Conservation (phyloP, 92 coral and sea anemone species). For the Pocillopora meandrina region DNA sequence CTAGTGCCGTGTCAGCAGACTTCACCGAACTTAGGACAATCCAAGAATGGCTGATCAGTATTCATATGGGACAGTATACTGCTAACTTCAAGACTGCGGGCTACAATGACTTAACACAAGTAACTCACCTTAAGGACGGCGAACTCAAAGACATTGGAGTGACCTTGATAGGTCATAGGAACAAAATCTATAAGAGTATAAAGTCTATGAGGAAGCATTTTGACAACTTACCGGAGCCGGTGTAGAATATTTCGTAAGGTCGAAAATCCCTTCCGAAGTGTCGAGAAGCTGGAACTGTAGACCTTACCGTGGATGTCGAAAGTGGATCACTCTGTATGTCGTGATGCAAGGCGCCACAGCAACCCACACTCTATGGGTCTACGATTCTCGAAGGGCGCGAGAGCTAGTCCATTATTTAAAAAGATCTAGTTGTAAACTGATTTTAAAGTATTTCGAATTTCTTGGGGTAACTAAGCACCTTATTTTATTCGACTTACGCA, state of each 20-base stretch:
- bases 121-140: conserved; percentile 64
- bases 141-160: conserved; percentile 85
- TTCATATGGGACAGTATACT: conserved; percentile 88
- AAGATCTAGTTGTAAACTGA: too few relatives aligned
- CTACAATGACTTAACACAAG: conserved; percentile 74
- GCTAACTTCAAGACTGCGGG: conserved; percentile 80
- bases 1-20: conserved; percentile 58
- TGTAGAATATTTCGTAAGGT: neutral
- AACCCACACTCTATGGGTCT: too few relatives aligned
- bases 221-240: conserved; percentile 48
- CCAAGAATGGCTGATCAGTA: conserved; percentile 83
- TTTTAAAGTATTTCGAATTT: too few relatives aligned
- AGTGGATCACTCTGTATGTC: too few relatives aligned
- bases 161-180: conserved; percentile 86
- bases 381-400: too few relatives aligned
- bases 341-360: too few relatives aligned
- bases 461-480: too few relatives aligned
- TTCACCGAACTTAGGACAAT: conserved; percentile 66
- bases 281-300: too few relatives aligned
- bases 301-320: too few relatives aligned
- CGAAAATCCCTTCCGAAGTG: too few relatives aligned
- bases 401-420: too few relatives aligned
- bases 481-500: too few relatives aligned
- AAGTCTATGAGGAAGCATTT: conserved; percentile 84
- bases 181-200: conserved; percentile 88